Base-by-base conservation (phyloP, 2,113 vertebrate species). In the Thunnus maccoyii region DNA sequence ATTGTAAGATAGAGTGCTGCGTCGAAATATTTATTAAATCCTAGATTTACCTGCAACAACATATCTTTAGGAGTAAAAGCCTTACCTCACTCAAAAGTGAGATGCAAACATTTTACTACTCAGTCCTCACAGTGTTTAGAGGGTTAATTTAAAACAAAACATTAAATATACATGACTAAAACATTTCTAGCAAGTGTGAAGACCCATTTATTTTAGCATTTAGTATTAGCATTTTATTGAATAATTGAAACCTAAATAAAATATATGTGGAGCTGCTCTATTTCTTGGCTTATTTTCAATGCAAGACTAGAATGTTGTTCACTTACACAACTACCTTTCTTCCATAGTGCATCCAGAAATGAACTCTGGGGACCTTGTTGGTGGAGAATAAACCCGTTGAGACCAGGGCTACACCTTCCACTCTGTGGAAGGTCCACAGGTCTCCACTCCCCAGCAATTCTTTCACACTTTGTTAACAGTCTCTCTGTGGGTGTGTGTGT, bases 161-260 rank as follows among this genome's bases (percentile, higher is more conserved):
- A 55, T 76, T 17, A 32, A 67, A 74, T 22, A 69, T 78, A 56
- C 48, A 61, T 22, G 4, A 4, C 1, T 18, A 36, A 73, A 64
- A 70, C 18, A 48, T 76, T 67, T 72, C 7, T 47, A 60, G 46
- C 20, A 51, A n/a, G 44, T 72, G 27, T 46, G 44, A 76, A 41
- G 41, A 27, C 22, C 47, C 56, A 30, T 30, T 30, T 30, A 30
- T 30, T 30, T 30, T 4, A n/a, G 50, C 14, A 16, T 48, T 56
- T 18, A 57, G 27, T 27, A 72, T 55, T 72, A 47, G 11, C 30
- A 20, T 60, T 25, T 15, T 9, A 41, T 5, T 84, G 64, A 72
- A 86, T 79, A 65, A 82, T 86, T 75, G 32, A 80, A 86, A 66
- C 1, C 15, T 50, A 66, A 78, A 41, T 47, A 69, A 70, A 73